Conservation (phyloP, 2,797 vertebrate species). For the Notoglanidium macrostoma region DNA sequence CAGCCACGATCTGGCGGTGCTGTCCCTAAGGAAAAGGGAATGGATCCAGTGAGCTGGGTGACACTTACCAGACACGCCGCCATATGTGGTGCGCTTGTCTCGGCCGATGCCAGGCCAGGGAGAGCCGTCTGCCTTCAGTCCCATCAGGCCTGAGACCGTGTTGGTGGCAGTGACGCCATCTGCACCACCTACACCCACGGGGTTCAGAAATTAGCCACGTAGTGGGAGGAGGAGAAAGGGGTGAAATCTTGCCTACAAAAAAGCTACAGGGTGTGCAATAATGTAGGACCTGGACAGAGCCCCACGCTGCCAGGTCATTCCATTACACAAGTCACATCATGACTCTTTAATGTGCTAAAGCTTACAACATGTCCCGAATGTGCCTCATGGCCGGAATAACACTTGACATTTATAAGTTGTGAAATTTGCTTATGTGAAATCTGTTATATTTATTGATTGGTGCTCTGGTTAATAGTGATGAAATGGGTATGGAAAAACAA, state of each 20-base stretch:
- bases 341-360: neutral
- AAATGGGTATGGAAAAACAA: neutral
- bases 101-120: slow-evolving; percentile 80
- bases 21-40: slow-evolving; percentile 66
- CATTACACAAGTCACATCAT: neutral
- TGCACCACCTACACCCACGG: slow-evolving; percentile 77
- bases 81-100: slow-evolving; percentile 81
- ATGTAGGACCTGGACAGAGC: neutral
- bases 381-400: neutral
- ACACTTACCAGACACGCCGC: slow-evolving; percentile 84
- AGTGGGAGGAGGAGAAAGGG: slow-evolving; percentile 2
- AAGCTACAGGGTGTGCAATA: slow-evolving; percentile 2
- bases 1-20: slow-evolving; percentile 62
- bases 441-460: slow-evolving; percentile 3
- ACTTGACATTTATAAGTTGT: slow-evolving; percentile 5
- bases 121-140: slow-evolving; percentile 76
- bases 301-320: slow-evolving; percentile 7
- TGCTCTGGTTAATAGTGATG: neutral
- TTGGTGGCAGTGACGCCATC: slow-evolving; percentile 86
- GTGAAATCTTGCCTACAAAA: neutral
- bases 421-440: slow-evolving; percentile 8
- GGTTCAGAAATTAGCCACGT: slow-evolving; percentile 51
- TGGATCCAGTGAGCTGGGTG: slow-evolving; percentile 66
- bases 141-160: slow-evolving; percentile 86
- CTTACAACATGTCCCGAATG: neutral